Percentiles rank a stretch among this genome's conserved stretches.
These are phyloP conservation scores for Geophilus truncorum DNA, from an alignment of 2,888 invertebrate species.

Conservation along the genomic window DNA sequence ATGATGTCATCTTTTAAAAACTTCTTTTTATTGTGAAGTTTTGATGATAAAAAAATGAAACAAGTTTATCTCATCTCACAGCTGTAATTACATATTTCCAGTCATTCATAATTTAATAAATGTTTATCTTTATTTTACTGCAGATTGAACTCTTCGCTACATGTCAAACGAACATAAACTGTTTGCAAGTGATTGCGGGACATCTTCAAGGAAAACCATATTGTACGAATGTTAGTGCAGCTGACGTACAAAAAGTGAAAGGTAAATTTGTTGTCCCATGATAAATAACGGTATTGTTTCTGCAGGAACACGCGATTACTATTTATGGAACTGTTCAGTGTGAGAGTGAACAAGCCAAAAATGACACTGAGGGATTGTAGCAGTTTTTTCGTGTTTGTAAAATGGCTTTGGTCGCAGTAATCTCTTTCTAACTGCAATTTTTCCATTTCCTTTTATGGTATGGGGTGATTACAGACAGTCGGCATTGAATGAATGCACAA, in stretches of 20 bases:
- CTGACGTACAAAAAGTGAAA: slow-evolving; percentile 14
- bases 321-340: background rate
- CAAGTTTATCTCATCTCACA: background rate
- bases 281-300: background rate
- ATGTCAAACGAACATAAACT: slow-evolving; percentile 79
- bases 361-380: background rate
- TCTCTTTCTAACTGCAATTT: background rate
- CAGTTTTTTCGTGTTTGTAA: background rate
- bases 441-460: background rate
- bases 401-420: background rate
- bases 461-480: background rate
- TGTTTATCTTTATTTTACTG: too few species aligned
- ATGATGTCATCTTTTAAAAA: background rate
- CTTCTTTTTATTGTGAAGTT: background rate
- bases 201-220: slow-evolving; percentile 10
- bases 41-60: too few species aligned
- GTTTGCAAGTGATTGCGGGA: slow-evolving; percentile 61
- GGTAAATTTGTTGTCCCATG: background rate
- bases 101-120: too few species aligned
- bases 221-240: background rate
- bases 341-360: background rate
- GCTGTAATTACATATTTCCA: slow-evolving; percentile 34
- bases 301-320: background rate
- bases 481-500: background rate
- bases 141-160: slow-evolving; percentile 79